phyloP scores from a whole-genome alignment of 2,888 invertebrate genomes.

The Venusia cambrica region DNA sequence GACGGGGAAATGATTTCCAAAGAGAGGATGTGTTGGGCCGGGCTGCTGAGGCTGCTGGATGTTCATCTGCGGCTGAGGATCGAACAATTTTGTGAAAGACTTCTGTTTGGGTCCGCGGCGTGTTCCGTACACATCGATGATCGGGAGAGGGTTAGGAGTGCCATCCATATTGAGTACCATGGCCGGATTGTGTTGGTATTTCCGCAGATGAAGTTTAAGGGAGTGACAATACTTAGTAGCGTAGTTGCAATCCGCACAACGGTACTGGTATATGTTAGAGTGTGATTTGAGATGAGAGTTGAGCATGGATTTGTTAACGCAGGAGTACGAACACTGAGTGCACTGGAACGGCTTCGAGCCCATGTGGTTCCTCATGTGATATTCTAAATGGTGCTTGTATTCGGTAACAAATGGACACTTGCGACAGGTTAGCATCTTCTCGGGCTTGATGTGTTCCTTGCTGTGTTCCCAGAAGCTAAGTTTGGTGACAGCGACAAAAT shows the following conservation, averaged over 20 bases:
- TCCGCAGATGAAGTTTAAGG: conserved; percentile 95
- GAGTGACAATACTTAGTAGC: conserved; percentile 99
- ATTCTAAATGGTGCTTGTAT: conserved; percentile 98
- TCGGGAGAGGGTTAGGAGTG: conserved; percentile 91
- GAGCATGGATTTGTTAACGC: conserved; percentile 99
- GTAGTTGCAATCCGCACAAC: conserved; percentile 96
- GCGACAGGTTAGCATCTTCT: conserved; percentile 94
- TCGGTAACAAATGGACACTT: conserved; percentile 98
- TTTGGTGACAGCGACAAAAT: conserved; percentile 91
- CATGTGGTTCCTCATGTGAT: conserved; percentile 96
- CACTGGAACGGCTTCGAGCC: conserved; percentile 98
- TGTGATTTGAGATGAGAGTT: conserved; percentile 99
- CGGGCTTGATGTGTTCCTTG: conserved; percentile 94
- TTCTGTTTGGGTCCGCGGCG: conserved; percentile 91
- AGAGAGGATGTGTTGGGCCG: conserved; percentile 60
- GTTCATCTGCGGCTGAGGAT: conserved; percentile 49
- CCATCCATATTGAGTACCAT: conserved; percentile 95
- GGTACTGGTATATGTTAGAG: conserved; percentile 94
- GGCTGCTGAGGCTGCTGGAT: conserved; percentile 47
- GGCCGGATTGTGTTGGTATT: conserved; percentile 94
- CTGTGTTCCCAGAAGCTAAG: conserved; percentile 96
- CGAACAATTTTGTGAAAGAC: conserved; percentile 60
- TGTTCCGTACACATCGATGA: conserved; percentile 95
- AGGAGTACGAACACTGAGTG: conserved; percentile 91
- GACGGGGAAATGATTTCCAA: conserved; percentile 68